Evolutionary conservation across 2,888 invertebrate genomes (phyloP).

Genomic region (Notodonta dromedarius): DNA sequence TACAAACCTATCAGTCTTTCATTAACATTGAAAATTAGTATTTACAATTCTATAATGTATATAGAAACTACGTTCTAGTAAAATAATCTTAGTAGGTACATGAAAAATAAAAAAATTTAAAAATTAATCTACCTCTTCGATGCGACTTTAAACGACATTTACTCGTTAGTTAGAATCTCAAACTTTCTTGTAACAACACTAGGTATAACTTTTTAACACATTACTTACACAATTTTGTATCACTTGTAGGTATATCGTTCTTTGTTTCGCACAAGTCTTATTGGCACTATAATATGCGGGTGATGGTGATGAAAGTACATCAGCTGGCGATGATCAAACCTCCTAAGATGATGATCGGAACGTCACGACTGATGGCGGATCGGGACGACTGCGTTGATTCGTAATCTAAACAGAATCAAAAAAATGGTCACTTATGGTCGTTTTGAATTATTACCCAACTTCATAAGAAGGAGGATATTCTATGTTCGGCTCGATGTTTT

Average conservation of each 20-base stretch:
- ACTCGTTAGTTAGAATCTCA: conserved; percentile 5
- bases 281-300: conserved; percentile 65
- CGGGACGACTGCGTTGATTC: conserved; percentile 76
- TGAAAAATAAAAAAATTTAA: conserved; percentile 5
- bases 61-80: conserved; percentile 30
- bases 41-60: conserved; percentile 44
- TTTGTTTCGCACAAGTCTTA: conserved; percentile 50
- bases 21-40: conserved; percentile 56
- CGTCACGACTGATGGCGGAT: conserved; percentile 44
- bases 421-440: not conserved
- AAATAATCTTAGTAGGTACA: conserved; percentile 21
- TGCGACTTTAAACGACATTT: conserved; percentile 27
- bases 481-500: too few relatives aligned
- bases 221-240: conserved; percentile 33
- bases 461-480: not conserved
- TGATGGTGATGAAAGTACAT: conserved; percentile 42
- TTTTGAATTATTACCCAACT: not conserved
- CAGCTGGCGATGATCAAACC: conserved; percentile 63
- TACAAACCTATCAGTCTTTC: conserved; percentile 80
- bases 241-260: conserved; percentile 43
- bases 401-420: conserved; percentile 60
- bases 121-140: conserved; percentile 34
- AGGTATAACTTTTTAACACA: conserved; percentile 15
- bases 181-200: conserved; percentile 15
- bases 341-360: conserved; percentile 48